A percentile compares a stretch with the other conserved stretches of the same genome.
Evolutionary conservation across 2,888 invertebrate species (phyloP).

Genomic region (Spodoptera picta): DNA sequence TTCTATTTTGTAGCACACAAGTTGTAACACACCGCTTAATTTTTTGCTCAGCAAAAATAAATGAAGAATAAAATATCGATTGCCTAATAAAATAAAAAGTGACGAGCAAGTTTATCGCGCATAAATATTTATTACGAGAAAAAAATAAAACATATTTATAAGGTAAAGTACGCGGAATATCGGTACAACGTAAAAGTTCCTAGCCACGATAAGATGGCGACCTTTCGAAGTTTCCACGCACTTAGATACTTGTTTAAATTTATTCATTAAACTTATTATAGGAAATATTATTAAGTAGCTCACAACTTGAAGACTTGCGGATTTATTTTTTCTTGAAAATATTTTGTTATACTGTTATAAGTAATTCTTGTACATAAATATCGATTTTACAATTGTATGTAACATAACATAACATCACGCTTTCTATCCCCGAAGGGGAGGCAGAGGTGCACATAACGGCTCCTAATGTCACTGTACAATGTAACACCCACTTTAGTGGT

Average conservation of each 20-base stretch:
- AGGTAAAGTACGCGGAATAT: slow-evolving; percentile 7
- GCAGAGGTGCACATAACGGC: too few relatives aligned
- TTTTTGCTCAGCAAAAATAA: slow-evolving; percentile 3
- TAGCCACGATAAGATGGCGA: slow-evolving; percentile 4
- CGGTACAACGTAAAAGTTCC: slow-evolving; percentile 9
- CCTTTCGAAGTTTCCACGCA: slow-evolving; percentile 28
- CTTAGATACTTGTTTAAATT: slow-evolving; percentile 32
- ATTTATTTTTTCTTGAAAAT: slow-evolving; percentile 4
- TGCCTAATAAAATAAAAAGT: slow-evolving; percentile 19
- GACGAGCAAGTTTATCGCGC: slow-evolving; percentile 9
- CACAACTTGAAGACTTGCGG: slow-evolving; percentile 14
- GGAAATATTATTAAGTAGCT: slow-evolving; percentile 23
- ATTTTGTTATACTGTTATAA: too few relatives aligned
- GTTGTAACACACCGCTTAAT: neutral
- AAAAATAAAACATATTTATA: slow-evolving; percentile 2
- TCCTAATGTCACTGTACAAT: too few relatives aligned
- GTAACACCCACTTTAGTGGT: too few relatives aligned
- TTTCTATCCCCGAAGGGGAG: too few relatives aligned
- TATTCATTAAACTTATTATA: slow-evolving; percentile 41
- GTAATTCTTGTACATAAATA: too few relatives aligned
- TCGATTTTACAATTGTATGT: too few relatives aligned
- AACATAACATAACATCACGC: too few relatives aligned
- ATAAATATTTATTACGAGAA: slow-evolving; percentile 24
- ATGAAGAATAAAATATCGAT: slow-evolving; percentile 3
- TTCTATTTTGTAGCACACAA: too few relatives aligned